These are phyloP conservation scores for Coremacera marginata DNA, from an alignment of 2,888 invertebrate species.

Conservation along the genomic window DNA sequence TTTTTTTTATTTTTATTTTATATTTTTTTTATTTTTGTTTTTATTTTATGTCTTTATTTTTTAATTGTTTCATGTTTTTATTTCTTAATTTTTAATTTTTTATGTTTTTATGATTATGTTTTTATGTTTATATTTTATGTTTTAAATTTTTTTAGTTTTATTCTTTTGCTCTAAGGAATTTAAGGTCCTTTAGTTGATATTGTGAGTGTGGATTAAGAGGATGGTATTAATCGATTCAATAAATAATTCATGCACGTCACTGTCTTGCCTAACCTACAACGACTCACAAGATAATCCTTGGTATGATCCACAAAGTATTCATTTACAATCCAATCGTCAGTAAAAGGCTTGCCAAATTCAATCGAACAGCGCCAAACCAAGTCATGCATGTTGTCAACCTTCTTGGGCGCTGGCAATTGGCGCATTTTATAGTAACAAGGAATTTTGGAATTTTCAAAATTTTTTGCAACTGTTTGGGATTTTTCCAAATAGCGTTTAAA, in stretches of 20 bases:
- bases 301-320: constrained; percentile 66
- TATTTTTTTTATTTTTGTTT: no score
- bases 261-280: background rate
- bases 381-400: constrained; percentile 55
- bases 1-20: no score
- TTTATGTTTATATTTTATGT: no score
- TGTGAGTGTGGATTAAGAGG: background rate
- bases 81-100: no score
- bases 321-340: constrained; percentile 61
- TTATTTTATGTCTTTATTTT: no score
- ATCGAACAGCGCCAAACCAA: constrained; percentile 54
- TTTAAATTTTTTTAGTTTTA: no score
- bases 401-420: constrained; percentile 53
- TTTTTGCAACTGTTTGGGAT: constrained; percentile 57
- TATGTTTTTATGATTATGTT: no score
- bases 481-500: constrained; percentile 63
- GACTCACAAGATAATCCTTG: constrained; percentile 64
- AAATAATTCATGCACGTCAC: background rate
- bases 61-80: no score
- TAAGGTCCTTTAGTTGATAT: no score
- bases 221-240: background rate
- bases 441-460: constrained; percentile 57
- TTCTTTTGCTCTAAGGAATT: no score
- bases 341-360: constrained; percentile 54
- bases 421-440: constrained; percentile 63